A percentile compares a stretch with the other conserved stretches of the same genome.
phyloP scores from a whole-genome alignment of 1,140 invertebrate species.

The Pseudomyrmex flavicornis region DNA sequence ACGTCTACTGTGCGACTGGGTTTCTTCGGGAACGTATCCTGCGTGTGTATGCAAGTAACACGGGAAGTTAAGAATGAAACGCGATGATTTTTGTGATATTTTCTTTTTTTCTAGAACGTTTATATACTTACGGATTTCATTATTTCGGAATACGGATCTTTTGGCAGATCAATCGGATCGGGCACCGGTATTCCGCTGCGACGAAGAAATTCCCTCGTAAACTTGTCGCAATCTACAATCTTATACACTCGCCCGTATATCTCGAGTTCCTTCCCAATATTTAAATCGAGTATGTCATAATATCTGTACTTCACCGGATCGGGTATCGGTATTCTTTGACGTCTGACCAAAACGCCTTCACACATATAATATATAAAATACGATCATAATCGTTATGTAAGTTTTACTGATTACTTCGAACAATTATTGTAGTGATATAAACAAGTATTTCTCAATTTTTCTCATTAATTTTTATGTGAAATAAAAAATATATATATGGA shows the following conservation, averaged over 20 bases:
- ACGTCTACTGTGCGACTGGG: conserved; percentile 85
- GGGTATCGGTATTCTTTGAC: conserved; percentile 91
- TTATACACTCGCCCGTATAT: conserved; percentile 92
- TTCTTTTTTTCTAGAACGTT: no score
- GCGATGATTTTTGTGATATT: no score
- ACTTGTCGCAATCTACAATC: conserved; percentile 93
- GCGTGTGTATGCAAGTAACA: neutral
- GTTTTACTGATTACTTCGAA: neutral
- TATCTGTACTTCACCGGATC: conserved; percentile 89
- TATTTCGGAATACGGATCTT: conserved; percentile 86
- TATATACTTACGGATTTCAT: conserved; percentile 79
- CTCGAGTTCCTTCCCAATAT: conserved; percentile 91
- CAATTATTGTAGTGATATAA: conserved; percentile 1
- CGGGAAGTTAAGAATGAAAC: no score
- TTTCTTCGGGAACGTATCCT: conserved; percentile 85
- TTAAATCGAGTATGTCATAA: conserved; percentile 91
- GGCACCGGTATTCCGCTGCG: conserved; percentile 93
- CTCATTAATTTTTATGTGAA: neutral
- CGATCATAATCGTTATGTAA: neutral
- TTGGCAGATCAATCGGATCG: conserved; percentile 87
- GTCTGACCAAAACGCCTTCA: conserved; percentile 89
- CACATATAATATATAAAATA: neutral
- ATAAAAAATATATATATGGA: neutral
- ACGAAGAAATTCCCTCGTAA: conserved; percentile 93
- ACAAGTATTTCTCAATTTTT: conserved; percentile 12